Evolutionary conservation across 2,113 vertebrate species (phyloP), one percentile per base, ranked within the genome.

Genomic region (Ochotona curzoniae): DNA sequence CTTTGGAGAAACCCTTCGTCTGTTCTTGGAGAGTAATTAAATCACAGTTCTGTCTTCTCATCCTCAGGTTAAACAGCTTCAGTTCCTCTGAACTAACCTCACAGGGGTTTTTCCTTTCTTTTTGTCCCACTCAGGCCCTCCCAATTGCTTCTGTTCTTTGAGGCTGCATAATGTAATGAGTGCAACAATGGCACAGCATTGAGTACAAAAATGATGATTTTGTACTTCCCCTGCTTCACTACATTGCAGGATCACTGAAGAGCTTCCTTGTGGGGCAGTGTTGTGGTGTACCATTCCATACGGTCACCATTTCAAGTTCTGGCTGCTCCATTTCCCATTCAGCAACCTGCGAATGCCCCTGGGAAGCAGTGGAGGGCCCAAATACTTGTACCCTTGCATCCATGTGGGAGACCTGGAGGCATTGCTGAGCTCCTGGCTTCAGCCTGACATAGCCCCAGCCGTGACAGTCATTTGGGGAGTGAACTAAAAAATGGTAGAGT

Each of bases 11-110:
- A 57, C 28, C 66, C 13, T 25, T 38, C 30, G 1, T 28, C 6
- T 23, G 11, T 9, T 73, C 32, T 28, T 51, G 64, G 78, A 89
- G 70, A 88, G 75, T 35, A 71, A 91, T 89, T 80, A 89, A 83
- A 49, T 60, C 26, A 1, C 30, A 51, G 66, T 5, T 11, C 8
- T 0, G 38, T 7, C 71, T 76, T 88, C 80, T 64, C 10, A 14
- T 15, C 38, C 13, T 61, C 49, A 13, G 51, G 66, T 63, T 64
- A 51, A 35, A 15, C 9, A 51, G 57, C 51, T 28, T 30, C 15
- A 8, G 61, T 13, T 61, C 35, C 73, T 84, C 38, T 2, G 20
- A 11, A 0, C 17, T 1, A 47, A 7, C 11, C 7, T 71, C 84
- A 35, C 0, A 0, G 32, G 82, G 67, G 3, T 1, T 49, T 70